phyloP scores from a whole-genome alignment of 2,888 invertebrate species.

The Dysmachus trigonus region DNA sequence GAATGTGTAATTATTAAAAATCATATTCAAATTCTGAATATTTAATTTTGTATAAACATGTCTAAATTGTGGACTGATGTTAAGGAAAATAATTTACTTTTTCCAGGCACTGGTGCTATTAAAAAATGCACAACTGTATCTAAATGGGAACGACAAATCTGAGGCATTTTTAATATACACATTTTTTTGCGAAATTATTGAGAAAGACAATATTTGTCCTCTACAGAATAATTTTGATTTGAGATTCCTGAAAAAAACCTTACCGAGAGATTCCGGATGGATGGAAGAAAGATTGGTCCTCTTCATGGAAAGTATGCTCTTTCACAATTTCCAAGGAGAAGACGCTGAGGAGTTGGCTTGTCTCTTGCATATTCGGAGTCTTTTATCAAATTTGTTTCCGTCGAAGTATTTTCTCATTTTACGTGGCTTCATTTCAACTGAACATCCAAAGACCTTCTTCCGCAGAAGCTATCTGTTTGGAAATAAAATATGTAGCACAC shows the following conservation, averaged over 20 bases:
- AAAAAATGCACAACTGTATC: not conserved
- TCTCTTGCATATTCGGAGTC: constrained; percentile 37
- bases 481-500: constrained; percentile 48
- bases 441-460: not conserved
- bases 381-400: constrained; percentile 49
- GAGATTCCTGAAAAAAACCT: not conserved
- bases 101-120: not conserved
- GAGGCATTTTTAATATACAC: not conserved
- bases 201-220: not conserved
- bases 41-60: not conserved
- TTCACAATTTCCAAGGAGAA: constrained; percentile 18
- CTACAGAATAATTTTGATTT: not conserved
- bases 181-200: not conserved
- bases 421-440: constrained; percentile 34
- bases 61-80: not conserved
- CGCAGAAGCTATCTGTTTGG: constrained; percentile 44
- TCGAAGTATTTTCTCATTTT: constrained; percentile 44
- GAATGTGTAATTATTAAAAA: not conserved
- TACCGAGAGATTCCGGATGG: not conserved
- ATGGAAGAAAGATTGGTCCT: not conserved
- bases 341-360: constrained; percentile 1
- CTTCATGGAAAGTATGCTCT: constrained; percentile 17
- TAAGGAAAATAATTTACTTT: not conserved
- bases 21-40: not conserved
- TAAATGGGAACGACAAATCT: not conserved